A percentile compares a stretch with the other conserved stretches of the same genome.
Evolutionary conservation across 2,113 vertebrate genomes (phyloP).

Genomic region (Hyla sarda): DNA sequence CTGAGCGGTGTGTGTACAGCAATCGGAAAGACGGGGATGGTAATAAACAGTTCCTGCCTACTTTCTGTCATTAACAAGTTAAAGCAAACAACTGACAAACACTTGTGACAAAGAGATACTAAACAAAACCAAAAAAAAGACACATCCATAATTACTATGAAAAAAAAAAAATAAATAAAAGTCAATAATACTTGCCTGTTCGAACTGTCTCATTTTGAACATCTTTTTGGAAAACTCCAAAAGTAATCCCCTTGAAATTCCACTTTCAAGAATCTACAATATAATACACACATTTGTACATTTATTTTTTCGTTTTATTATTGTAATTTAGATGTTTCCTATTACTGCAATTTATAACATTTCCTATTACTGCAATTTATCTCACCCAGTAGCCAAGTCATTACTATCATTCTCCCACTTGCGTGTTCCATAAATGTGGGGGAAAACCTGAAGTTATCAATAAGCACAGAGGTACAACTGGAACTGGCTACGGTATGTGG

Average conservation of each 20-base stretch:
- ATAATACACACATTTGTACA: background rate
- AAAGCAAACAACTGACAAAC: no score
- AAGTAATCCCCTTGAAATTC: constrained; percentile 75
- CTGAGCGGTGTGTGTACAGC: no score
- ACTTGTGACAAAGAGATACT: no score
- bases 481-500: no score
- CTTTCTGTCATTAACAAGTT: no score
- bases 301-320: no score
- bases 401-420: background rate
- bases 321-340: background rate
- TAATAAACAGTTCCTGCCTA: no score
- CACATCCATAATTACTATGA: no score
- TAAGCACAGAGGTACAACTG: no score
- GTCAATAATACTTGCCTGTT: constrained; percentile 76
- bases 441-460: no score
- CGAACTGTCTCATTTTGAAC: constrained; percentile 92
- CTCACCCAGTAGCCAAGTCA: background rate
- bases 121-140: background rate
- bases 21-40: no score
- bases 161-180: background rate
- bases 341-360: background rate
- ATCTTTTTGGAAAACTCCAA: constrained; percentile 86
- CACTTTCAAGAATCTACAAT: constrained; percentile 82
- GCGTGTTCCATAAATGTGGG: background rate
- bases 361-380: background rate